Base-by-base conservation (phyloP, 1,140 invertebrate genomes). In the Lordiphosa collinella region DNA sequence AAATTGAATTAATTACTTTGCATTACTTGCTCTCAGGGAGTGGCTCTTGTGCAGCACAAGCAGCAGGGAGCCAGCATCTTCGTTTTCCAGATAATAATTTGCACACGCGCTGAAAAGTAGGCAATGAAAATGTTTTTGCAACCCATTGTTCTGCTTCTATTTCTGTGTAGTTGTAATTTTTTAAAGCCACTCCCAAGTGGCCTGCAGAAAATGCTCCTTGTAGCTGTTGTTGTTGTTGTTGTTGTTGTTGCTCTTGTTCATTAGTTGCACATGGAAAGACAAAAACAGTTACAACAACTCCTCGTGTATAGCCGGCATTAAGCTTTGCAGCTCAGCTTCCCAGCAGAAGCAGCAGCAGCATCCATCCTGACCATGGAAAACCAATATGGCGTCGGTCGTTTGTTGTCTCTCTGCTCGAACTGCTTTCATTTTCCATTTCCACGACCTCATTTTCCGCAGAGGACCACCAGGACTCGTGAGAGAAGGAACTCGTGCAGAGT, bases 341-440 rank as follows among this genome's bases (percentile, higher is more conserved):
- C 31, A 18, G 25, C 31, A 35, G 44, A 31, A 48, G 46, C 46
- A 49, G 11, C 32, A 37, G 44, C 44, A 34, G 12, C 29, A 13
- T 31, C 22, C 22, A 8, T 13, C 31, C 13, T 48, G 22, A 36
- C 36, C 50, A 25, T 46, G 44, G 40, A 63, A 75, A 75, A 60
- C 60, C 71, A 67, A 66, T 56, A 61, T 66, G 55, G 48, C 67
- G 58, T 71, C 70, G 69, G 25, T 29, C 25, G 25, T 29, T 29
- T 29, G 25, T 48, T 46, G 46, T 64, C 62, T 75, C 61, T 56
- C 29, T 25, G 41, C 25, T 79, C 63, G 62, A 72, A 80, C 47
- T 80, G 86, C 76, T 88, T 88, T 88, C 86, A 75, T 88, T 88
- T 88, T 88, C 86, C 76, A 74, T 88, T 88, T 86, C 73, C 78